Evolutionary conservation across 1,140 invertebrate species (phyloP).

Genomic region (Drosophila insularis): DNA sequence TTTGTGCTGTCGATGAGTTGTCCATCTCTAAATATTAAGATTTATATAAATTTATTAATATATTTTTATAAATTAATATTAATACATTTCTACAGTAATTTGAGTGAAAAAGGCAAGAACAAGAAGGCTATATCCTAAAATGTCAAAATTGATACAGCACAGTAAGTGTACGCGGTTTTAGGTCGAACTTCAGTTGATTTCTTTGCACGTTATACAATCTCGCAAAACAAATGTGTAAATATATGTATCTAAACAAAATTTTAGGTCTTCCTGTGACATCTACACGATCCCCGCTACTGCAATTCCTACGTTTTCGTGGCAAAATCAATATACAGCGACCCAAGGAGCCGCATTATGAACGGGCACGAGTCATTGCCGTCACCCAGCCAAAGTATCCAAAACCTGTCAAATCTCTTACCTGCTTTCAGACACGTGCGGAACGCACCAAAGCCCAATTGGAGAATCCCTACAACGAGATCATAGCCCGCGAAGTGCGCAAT

Average conservation of each 20-base stretch:
- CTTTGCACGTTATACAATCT: neutral
- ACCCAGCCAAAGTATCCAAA: slow-evolving; percentile 84
- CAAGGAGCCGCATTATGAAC: slow-evolving; percentile 86
- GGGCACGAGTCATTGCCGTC: slow-evolving; percentile 85
- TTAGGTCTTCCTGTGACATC: slow-evolving; percentile 71
- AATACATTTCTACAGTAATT: neutral
- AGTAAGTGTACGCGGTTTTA: neutral
- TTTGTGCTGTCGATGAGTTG: too few relatives aligned
- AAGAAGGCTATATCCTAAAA: neutral
- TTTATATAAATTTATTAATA: too few relatives aligned
- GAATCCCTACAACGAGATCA: slow-evolving; percentile 87
- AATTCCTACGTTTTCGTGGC: slow-evolving; percentile 86
- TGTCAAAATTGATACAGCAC: neutral
- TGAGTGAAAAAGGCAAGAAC: neutral
- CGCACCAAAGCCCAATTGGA: slow-evolving; percentile 69
- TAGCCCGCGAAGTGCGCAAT: slow-evolving; percentile 87
- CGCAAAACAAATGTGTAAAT: neutral
- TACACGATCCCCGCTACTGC: slow-evolving; percentile 81
- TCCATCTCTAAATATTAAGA: too few relatives aligned
- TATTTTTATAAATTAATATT: neutral
- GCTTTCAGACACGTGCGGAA: slow-evolving; percentile 53
- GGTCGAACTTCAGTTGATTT: neutral
- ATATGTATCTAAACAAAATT: neutral
- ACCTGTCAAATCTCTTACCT: slow-evolving; percentile 45
- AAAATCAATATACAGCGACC: slow-evolving; percentile 91